A percentile compares a stretch with the other conserved stretches of the same genome.
Conservation (phyloP, 2,113 vertebrate species). For the Hucho hucho region DNA sequence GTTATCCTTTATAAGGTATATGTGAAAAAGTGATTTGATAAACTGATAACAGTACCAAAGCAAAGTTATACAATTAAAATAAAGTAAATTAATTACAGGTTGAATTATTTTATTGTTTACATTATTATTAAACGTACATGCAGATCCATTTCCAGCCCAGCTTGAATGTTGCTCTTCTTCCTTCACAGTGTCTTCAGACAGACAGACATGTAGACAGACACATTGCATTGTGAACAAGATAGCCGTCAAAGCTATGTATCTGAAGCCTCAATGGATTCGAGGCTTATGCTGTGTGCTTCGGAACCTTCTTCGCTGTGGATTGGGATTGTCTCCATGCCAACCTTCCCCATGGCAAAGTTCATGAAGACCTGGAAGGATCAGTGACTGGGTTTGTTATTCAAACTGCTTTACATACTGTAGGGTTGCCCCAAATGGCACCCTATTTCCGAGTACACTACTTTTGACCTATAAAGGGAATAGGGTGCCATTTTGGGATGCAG, state of each 20-base stretch:
- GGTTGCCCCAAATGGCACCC: too few species aligned
- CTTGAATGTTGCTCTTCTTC: neutral
- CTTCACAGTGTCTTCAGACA: conserved; percentile 3
- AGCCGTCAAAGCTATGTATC: conserved; percentile 38
- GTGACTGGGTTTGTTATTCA: neutral
- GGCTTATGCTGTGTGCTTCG: conserved; percentile 25
- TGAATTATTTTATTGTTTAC: neutral
- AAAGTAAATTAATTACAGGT: neutral
- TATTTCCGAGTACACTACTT: too few species aligned
- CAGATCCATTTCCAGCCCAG: neutral
- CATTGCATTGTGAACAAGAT: neutral
- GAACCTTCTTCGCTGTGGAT: conserved; percentile 26
- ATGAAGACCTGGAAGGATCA: conserved; percentile 86
- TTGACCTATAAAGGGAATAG: too few species aligned
- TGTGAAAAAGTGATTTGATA: neutral
- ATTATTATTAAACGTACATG: neutral
- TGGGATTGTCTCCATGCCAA: conserved; percentile 53
- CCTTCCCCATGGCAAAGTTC: conserved; percentile 88
- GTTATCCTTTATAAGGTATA: conserved; percentile 23
- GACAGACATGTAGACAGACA: neutral
- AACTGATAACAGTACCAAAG: neutral
- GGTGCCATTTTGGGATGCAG: too few species aligned
- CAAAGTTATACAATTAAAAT: neutral
- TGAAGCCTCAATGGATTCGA: conserved; percentile 36
- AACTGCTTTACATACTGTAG: too few species aligned